phyloP scores from a whole-genome alignment of 2,888 invertebrate genomes.

The Ophraella communa region DNA sequence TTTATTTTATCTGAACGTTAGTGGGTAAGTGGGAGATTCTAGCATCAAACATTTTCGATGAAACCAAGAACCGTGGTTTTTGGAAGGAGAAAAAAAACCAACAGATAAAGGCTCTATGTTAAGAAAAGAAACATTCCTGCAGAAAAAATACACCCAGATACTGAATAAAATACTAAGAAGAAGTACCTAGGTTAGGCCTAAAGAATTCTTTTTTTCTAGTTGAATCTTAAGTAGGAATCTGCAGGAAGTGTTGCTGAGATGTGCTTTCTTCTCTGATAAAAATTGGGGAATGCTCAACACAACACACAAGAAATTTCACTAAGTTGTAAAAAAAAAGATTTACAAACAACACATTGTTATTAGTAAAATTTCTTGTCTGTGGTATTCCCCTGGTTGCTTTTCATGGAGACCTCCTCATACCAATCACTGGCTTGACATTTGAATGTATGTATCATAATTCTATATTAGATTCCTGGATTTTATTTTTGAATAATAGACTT shows the following conservation, averaged over 20 bases:
- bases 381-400: conserved; percentile 10
- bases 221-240: conserved; percentile 45
- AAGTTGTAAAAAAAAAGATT: too few species aligned
- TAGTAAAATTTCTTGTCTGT: too few species aligned
- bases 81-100: conserved; percentile 16
- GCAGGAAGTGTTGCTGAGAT: conserved; percentile 43
- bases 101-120: conserved; percentile 42
- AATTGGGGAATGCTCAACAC: conserved; percentile 2
- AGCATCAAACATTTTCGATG: background rate
- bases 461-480: background rate
- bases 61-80: conserved; percentile 43
- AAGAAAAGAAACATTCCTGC: conserved; percentile 41
- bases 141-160: conserved; percentile 45
- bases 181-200: conserved; percentile 50
- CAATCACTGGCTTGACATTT: conserved; percentile 16
- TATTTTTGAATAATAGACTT: conserved; percentile 7
- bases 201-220: conserved; percentile 39
- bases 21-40: conserved; percentile 15
- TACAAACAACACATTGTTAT: too few species aligned
- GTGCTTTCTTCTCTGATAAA: conserved; percentile 24
- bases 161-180: conserved; percentile 35
- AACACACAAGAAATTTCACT: background rate
- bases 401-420: conserved; percentile 12
- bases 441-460: conserved; percentile 1
- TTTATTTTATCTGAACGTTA: background rate